These are phyloP conservation scores for Anas acuta DNA, from an alignment of 2,797 vertebrate genomes.

Conservation along the genomic window DNA sequence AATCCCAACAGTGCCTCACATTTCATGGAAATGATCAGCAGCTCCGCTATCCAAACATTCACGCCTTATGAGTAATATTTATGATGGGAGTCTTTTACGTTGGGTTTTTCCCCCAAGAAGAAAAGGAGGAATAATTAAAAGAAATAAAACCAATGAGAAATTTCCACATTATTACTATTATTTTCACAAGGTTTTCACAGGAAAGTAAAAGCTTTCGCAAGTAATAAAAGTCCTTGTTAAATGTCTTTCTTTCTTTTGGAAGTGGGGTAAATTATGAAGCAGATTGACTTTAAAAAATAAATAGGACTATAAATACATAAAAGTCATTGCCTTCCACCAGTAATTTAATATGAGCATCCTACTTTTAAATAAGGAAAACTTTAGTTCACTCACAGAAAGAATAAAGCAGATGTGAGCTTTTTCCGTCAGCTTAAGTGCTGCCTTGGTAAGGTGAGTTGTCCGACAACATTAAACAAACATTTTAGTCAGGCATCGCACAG, in stretches of 20 bases:
- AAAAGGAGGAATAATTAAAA: conserved; percentile 53
- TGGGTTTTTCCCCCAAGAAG: conserved; percentile 14
- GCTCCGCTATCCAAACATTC: conserved; percentile 68
- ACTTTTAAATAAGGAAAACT: conserved; percentile 62
- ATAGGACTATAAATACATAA: conserved; percentile 68
- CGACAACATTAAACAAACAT: conserved; percentile 72
- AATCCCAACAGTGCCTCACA: conserved; percentile 52
- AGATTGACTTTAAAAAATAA: conserved; percentile 67
- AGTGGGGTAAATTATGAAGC: conserved; percentile 59
- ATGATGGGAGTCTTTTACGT: conserved; percentile 49
- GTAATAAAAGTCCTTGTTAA: conserved; percentile 69
- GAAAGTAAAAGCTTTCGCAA: conserved; percentile 63
- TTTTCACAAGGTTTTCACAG: conserved; percentile 60
- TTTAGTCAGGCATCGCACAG: conserved; percentile 73
- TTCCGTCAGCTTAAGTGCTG: conserved; percentile 61
- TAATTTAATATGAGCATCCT: conserved; percentile 65
- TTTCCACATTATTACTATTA: conserved; percentile 62
- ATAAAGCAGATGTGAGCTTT: conserved; percentile 65
- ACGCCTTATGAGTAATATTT: conserved; percentile 72
- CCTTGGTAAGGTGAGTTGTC: conserved; percentile 65
- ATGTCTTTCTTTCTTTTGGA: conserved; percentile 55
- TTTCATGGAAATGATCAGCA: conserved; percentile 69
- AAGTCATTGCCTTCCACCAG: conserved; percentile 46
- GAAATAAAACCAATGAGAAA: conserved; percentile 55
- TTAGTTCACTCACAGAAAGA: conserved; percentile 61